Percentiles rank a stretch among this genome's conserved stretches.
These are phyloP conservation scores for Halyomorpha halys DNA, from an alignment of 1,140 invertebrate genomes.

Conservation along the genomic window DNA sequence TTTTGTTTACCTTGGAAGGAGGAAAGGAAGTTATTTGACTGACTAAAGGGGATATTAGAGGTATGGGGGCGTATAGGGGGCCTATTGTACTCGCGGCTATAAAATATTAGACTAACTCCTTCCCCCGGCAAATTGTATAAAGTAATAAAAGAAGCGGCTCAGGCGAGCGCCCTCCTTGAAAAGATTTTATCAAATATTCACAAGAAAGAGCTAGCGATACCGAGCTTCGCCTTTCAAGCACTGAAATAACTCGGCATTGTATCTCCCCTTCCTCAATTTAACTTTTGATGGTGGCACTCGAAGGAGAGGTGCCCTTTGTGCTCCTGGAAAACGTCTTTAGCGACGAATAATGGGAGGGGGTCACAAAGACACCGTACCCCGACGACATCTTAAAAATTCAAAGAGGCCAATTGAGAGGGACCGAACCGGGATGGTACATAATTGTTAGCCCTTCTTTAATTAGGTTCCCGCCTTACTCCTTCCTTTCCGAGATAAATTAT, in stretches of 20 bases:
- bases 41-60: conserved; percentile 1
- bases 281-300: conserved; percentile 15
- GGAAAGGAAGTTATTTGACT: neutral
- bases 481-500: neutral
- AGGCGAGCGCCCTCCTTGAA: conserved; percentile 12
- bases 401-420: neutral
- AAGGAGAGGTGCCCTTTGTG: conserved; percentile 12
- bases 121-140: conserved; percentile 19
- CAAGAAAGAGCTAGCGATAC: neutral
- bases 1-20: too few relatives aligned
- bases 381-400: conserved; percentile 1
- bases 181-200: conserved; percentile 21
- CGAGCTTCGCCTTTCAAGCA: neutral
- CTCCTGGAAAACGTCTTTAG: conserved; percentile 8
- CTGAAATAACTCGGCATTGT: conserved; percentile 14
- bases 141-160: conserved; percentile 20
- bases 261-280: conserved; percentile 14
- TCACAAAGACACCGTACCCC: neutral
- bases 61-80: neutral
- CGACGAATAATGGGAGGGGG: neutral
- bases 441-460: conserved; percentile 15
- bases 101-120: conserved; percentile 12
- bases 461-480: conserved; percentile 4
- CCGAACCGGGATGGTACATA: conserved; percentile 1
- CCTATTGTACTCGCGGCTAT: neutral